These are phyloP conservation scores for Loris lydekkerianus DNA, from an alignment of 2,797 vertebrate species.

Conservation along the genomic window DNA sequence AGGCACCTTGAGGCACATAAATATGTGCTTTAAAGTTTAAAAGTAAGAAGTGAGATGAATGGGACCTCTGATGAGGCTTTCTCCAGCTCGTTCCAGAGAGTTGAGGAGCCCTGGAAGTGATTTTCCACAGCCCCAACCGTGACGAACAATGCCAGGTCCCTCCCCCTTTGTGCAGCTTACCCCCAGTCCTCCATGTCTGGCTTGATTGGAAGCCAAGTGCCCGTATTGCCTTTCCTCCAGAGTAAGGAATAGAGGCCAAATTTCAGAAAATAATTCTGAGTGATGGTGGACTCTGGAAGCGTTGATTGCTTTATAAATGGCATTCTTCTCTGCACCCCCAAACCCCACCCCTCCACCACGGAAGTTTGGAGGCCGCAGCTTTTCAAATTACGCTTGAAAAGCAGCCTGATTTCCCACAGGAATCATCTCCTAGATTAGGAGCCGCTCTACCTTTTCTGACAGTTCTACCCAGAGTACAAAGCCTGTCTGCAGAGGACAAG, in stretches of 20 bases:
- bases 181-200: not conserved
- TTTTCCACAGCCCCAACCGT: conserved; percentile 67
- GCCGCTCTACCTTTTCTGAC: conserved; percentile 75
- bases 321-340: not conserved
- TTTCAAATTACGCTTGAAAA: conserved; percentile 82
- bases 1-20: conserved; percentile 82
- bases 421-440: conserved; percentile 80
- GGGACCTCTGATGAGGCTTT: conserved; percentile 74
- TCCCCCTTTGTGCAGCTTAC: conserved; percentile 61
- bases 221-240: conserved; percentile 67
- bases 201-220: conserved; percentile 78
- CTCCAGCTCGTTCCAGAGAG: conserved; percentile 6
- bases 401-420: conserved; percentile 84
- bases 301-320: conserved; percentile 81
- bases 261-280: conserved; percentile 76
- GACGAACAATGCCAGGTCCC: conserved; percentile 28
- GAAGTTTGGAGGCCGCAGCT: conserved; percentile 79
- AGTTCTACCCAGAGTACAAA: conserved; percentile 72
- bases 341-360: not conserved
- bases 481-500: conserved; percentile 49
- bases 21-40: conserved; percentile 83
- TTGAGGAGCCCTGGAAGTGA: conserved; percentile 50
- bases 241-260: conserved; percentile 73
- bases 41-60: conserved; percentile 82
- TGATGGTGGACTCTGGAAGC: conserved; percentile 65